These are phyloP conservation scores for Sciurus niger DNA, from an alignment of 2,113 vertebrate species.

Conservation along the genomic window DNA sequence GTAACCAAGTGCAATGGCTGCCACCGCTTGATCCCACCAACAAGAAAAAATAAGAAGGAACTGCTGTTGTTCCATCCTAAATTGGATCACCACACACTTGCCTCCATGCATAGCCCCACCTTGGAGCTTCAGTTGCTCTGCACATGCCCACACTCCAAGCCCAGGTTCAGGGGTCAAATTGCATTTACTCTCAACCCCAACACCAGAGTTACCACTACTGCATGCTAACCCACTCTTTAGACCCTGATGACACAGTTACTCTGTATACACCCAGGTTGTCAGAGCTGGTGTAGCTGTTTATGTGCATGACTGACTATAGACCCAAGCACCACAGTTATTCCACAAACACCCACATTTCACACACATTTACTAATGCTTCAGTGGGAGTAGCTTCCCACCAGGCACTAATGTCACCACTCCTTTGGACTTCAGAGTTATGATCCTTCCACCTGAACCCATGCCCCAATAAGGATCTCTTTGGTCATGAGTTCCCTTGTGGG, in stretches of 20 bases:
- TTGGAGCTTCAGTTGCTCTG: background rate
- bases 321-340: background rate
- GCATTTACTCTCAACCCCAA: background rate
- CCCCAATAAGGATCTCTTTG: background rate
- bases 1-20: background rate
- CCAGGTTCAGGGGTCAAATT: background rate
- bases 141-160: background rate
- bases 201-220: background rate
- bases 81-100: too few relatives aligned
- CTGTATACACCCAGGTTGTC: background rate
- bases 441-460: too few relatives aligned
- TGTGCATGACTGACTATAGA: background rate
- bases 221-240: background rate
- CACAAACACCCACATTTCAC: background rate
- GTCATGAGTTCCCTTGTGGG: too few relatives aligned
- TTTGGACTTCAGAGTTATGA: background rate
- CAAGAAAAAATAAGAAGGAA: background rate
- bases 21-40: background rate
- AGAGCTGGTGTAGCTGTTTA: background rate
- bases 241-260: background rate
- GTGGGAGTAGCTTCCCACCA: background rate
- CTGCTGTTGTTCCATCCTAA: accelerated
- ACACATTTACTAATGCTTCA: background rate
- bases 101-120: background rate
- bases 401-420: background rate